Conservation (phyloP, 2,888 invertebrate genomes). For the Dyspetes luteomarginatus region DNA sequence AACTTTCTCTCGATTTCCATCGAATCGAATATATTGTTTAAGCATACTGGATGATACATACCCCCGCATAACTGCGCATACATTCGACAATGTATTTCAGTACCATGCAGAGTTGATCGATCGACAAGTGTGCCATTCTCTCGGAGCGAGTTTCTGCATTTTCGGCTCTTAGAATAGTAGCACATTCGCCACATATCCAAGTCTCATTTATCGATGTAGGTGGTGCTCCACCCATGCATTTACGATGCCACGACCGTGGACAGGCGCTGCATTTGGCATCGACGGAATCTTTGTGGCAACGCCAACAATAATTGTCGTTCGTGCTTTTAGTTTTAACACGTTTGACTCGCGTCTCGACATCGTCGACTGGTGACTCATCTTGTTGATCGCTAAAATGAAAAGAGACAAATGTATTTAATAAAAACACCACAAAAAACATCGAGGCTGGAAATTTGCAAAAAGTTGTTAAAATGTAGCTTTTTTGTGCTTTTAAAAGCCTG, state of each 20-base stretch:
- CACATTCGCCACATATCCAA: slow-evolving; percentile 96
- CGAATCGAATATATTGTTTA: slow-evolving; percentile 16
- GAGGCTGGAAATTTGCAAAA: neutral
- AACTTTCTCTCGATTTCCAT: neutral
- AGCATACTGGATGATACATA: slow-evolving; percentile 83
- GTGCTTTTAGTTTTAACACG: slow-evolving; percentile 74
- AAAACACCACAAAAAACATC: neutral
- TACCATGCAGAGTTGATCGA: slow-evolving; percentile 91
- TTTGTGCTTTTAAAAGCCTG: slow-evolving; percentile 1
- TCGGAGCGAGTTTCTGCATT: slow-evolving; percentile 88
- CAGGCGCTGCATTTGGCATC: slow-evolving; percentile 91
- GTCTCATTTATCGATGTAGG: slow-evolving; percentile 84
- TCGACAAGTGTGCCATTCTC: slow-evolving; percentile 89
- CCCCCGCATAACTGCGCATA: slow-evolving; percentile 92
- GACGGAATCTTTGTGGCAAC: slow-evolving; percentile 91
- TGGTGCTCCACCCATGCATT: slow-evolving; percentile 87
- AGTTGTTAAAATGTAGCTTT: neutral
- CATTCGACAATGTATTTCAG: slow-evolving; percentile 91
- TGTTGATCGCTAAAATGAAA: slow-evolving; percentile 52
- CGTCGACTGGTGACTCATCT: slow-evolving; percentile 52
- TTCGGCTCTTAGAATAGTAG: slow-evolving; percentile 89
- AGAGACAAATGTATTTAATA: too few relatives aligned
- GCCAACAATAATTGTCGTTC: slow-evolving; percentile 91
- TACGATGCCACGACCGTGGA: slow-evolving; percentile 92
- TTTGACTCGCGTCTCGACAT: slow-evolving; percentile 69